Base-by-base conservation (phyloP, 2,113 vertebrate genomes). In the Ictidomys tridecemlineatus region DNA sequence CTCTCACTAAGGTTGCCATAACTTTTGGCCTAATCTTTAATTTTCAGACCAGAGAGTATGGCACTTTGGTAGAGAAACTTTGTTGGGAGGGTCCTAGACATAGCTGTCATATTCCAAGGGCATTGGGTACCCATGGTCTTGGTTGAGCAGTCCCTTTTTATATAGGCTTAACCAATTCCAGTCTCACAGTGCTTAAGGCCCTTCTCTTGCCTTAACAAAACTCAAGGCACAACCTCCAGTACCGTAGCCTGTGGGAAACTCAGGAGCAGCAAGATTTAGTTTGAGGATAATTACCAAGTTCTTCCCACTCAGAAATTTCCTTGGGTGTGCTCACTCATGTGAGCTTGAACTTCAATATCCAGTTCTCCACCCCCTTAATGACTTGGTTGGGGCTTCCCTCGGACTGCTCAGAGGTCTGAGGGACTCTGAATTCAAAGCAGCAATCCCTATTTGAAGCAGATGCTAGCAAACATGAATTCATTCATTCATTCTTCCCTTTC, bases 261-360 rank as follows among this genome's bases (percentile, higher is more conserved):
- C 39, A 8, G 8, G 48, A 73, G 37, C 16, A 77, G 53, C 45
- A 91, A 91, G 53, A 58, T 34, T 56, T 51, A 26, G 48, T 0
- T 82, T 42, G 53, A 83, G 48, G 82, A 77, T 91, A 84, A 77
- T 84, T 7, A 80, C 17, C 74, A 87, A 89, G n/a, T 45, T 89
- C 87, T 65, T 13, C 39, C 86, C 48, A 37, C 39, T 76, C 42
- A 84, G 89, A 94, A 89, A 84, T 65, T 17, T 53, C 42, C 95
- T 53, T 17, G 37, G 30, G 34, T 30, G 8, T n/a, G 34, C 39
- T 73, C 26, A 53, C 39, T 85, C 28, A 34, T 4, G 6, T 56
- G 82, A 94, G 20, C 26, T n/a, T 48, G 39, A 37, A 37, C 86
- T 88, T 92, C 85, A 24, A 12, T 73, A 79, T 78, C 88, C 79